Conservation (phyloP, 2,888 invertebrate genomes). For the Acronicta leporina region DNA sequence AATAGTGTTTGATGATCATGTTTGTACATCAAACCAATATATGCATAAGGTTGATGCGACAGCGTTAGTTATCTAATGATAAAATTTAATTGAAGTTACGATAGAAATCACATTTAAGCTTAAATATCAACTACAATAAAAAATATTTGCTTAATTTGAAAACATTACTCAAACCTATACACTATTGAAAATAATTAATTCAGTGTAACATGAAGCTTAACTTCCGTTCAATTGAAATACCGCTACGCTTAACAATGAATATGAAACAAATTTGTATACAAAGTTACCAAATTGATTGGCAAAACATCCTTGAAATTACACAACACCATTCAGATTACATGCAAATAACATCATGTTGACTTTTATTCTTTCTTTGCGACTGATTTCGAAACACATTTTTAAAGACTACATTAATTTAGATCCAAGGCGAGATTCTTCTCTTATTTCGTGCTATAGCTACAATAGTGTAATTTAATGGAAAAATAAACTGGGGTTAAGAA, state of each 20-base stretch:
- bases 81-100: slow-evolving; percentile 24
- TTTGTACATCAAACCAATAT: too few species aligned
- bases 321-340: slow-evolving; percentile 42
- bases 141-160: neutral
- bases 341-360: slow-evolving; percentile 26
- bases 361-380: slow-evolving; percentile 28
- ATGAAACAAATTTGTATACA: slow-evolving; percentile 34
- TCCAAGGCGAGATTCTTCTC: slow-evolving; percentile 29
- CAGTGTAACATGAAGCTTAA: slow-evolving; percentile 35
- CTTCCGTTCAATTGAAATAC: slow-evolving; percentile 31
- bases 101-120: slow-evolving; percentile 5
- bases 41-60: too few species aligned
- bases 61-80: slow-evolving; percentile 9
- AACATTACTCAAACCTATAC: neutral
- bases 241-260: slow-evolving; percentile 19
- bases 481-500: neutral
- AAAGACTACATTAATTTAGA: slow-evolving; percentile 22
- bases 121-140: neutral
- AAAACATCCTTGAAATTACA: slow-evolving; percentile 61
- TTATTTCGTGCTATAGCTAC: too few species aligned
- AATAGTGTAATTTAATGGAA: neutral
- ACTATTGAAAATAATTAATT: slow-evolving; percentile 1
- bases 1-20: too few species aligned
- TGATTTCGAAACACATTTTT: slow-evolving; percentile 9
- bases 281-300: slow-evolving; percentile 51